Evolutionary conservation across 2,797 vertebrate genomes (phyloP).

Genomic region (Channa striata): DNA sequence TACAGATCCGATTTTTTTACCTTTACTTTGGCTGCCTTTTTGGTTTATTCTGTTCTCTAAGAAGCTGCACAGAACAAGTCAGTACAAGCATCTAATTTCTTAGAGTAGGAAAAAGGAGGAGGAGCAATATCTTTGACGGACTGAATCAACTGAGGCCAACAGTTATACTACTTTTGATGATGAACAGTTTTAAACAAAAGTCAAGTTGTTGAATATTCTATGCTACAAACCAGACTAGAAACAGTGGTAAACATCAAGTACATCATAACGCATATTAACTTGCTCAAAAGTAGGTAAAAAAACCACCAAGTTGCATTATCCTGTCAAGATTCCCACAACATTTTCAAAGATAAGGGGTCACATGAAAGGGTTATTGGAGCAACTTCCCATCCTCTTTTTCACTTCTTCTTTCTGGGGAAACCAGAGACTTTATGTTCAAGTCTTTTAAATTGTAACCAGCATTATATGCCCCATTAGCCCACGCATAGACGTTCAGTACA

Average conservation of each 20-base stretch:
- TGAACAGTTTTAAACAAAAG: background rate
- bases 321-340: slow-evolving; percentile 28
- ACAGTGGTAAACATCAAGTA: background rate
- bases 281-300: background rate
- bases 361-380: slow-evolving; percentile 44
- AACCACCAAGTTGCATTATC: background rate
- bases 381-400: slow-evolving; percentile 62
- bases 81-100: slow-evolving; percentile 34
- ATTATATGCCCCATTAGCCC: slow-evolving; percentile 2
- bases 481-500: slow-evolving; percentile 9
- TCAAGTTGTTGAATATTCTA: background rate
- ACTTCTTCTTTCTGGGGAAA: slow-evolving; percentile 69
- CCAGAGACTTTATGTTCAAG: slow-evolving; percentile 24
- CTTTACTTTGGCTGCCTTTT: slow-evolving; percentile 21
- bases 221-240: slow-evolving; percentile 4
- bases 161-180: slow-evolving; percentile 2
- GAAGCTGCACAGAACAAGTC: slow-evolving; percentile 31
- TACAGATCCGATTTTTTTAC: background rate
- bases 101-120: slow-evolving; percentile 50
- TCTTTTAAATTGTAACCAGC: slow-evolving; percentile 18
- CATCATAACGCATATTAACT: slow-evolving; percentile 14
- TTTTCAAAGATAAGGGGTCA: slow-evolving; percentile 31
- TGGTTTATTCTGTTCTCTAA: slow-evolving; percentile 28
- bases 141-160: slow-evolving; percentile 25
- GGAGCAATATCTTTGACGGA: slow-evolving; percentile 61